Base-by-base conservation (phyloP, 2,888 invertebrate species). In the Cerastis leucographa region DNA sequence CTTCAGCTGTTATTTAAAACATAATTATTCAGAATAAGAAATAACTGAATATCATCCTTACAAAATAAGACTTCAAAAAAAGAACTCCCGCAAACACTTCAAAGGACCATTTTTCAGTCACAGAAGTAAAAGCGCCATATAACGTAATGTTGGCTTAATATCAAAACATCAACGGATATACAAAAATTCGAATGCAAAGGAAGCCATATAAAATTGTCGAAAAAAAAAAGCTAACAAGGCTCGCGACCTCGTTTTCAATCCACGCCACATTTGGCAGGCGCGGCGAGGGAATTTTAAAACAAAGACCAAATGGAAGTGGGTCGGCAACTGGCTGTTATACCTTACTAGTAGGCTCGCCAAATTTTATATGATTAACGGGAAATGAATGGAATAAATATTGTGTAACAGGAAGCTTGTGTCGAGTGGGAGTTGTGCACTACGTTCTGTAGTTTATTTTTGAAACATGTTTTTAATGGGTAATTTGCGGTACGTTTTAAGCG, bases 181-280 rank as follows among this genome's bases (percentile, higher is more conserved):
- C 71, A 80, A 77, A 75, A 76, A 81, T 77, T 66, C 76, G 75
- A 84, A 85, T 83, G 85, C 87, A 87, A 87, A 90, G 87, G 84
- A 86, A 88, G 84, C 78, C 80, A 85, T 86, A 86, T 79, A 80
- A 85, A 88, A 86, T 72, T 80, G 81, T 66, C 81, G 72, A 86
- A 88, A 88, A 86, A 87, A 88, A 87, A 81, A 84, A 78, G 71
- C 75, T 79, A 87, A 87, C 88, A 87, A 84, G 84, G 86, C 85
- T 88, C 90, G 89, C 90, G 92, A 92, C 93, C 93, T 85, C 88
- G 84, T 87, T 88, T 87, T 85, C 85, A 83, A 90, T 90, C 89
- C 88, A 86, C 89, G 88, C 89, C 89, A 91, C 91, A 92, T 94
- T 94, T 94, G 94, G 94, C 94, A 93, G 82, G 88, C 91, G 89